phyloP scores from a whole-genome alignment of 1,140 invertebrate genomes.

The Ectropis grisescens region DNA sequence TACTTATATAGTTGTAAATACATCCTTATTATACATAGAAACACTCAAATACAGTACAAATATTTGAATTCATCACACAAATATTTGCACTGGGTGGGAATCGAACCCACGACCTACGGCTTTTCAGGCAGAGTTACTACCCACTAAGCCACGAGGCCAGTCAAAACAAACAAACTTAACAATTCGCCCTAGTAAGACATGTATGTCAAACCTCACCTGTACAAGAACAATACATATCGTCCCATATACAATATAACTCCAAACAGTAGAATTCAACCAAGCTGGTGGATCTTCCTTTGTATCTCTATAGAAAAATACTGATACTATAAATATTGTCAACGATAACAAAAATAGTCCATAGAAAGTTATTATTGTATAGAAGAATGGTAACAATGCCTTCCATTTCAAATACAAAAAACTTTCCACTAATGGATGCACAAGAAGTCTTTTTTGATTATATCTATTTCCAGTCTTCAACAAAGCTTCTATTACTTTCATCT shows the following conservation, averaged over 20 bases:
- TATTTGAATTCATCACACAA: too few relatives aligned
- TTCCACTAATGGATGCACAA: conserved; percentile 70
- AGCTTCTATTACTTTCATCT: conserved; percentile 68
- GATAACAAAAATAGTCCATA: conserved; percentile 63
- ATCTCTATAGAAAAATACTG: conserved; percentile 52
- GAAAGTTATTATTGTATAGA: conserved; percentile 62
- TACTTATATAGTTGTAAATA: too few relatives aligned
- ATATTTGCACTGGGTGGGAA: too few relatives aligned
- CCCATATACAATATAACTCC: conserved; percentile 41
- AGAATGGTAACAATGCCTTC: conserved; percentile 64
- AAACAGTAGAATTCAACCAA: conserved; percentile 26
- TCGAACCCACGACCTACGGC: too few relatives aligned
- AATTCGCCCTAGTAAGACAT: too few relatives aligned
- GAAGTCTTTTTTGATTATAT: conserved; percentile 56
- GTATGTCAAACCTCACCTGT: conserved; percentile 42
- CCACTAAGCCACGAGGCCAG: too few relatives aligned
- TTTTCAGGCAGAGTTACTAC: too few relatives aligned
- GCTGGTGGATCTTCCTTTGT: conserved; percentile 23
- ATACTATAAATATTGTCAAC: conserved; percentile 45
- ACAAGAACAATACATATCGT: conserved; percentile 36
- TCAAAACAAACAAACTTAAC: too few relatives aligned
- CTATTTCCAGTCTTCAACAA: conserved; percentile 64
- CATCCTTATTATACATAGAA: too few relatives aligned
- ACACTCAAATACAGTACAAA: too few relatives aligned
- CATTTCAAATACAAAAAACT: conserved; percentile 72